These are phyloP conservation scores for Rafetus swinhoei DNA, from an alignment of 2,113 vertebrate genomes.

Conservation along the genomic window DNA sequence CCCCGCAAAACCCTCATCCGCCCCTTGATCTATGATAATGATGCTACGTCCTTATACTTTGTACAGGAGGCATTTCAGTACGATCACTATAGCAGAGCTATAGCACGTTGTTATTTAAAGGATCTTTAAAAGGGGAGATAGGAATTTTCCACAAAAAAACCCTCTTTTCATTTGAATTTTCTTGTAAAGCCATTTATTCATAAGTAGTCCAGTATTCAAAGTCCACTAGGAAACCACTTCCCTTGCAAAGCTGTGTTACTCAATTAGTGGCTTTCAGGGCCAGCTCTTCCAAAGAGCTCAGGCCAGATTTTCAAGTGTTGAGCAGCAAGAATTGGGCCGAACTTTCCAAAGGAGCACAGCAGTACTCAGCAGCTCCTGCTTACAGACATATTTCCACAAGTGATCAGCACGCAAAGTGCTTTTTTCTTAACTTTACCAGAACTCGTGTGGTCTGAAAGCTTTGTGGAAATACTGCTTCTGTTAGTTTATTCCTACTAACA, in stretches of 20 bases:
- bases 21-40: accelerated
- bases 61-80: not conserved
- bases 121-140: not conserved
- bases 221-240: not conserved
- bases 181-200: not conserved
- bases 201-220: not conserved
- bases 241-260: not conserved
- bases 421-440: not conserved
- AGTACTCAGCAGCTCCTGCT: not conserved
- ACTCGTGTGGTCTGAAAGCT: not conserved
- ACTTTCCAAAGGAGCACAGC: not conserved
- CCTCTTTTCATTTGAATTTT: not conserved
- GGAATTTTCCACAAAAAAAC: not conserved
- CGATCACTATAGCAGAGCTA: not conserved
- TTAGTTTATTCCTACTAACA: not conserved
- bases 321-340: not conserved
- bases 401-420: not conserved
- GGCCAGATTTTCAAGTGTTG: not conserved
- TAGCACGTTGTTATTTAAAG: not conserved
- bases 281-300: not conserved
- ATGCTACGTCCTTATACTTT: accelerated
- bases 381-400: not conserved
- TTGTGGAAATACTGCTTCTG: not conserved
- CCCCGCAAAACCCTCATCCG: too few species aligned
- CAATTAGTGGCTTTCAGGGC: not conserved